Evolutionary conservation across 2,113 vertebrate genomes (phyloP).

Genomic region (Halcyon senegalensis): DNA sequence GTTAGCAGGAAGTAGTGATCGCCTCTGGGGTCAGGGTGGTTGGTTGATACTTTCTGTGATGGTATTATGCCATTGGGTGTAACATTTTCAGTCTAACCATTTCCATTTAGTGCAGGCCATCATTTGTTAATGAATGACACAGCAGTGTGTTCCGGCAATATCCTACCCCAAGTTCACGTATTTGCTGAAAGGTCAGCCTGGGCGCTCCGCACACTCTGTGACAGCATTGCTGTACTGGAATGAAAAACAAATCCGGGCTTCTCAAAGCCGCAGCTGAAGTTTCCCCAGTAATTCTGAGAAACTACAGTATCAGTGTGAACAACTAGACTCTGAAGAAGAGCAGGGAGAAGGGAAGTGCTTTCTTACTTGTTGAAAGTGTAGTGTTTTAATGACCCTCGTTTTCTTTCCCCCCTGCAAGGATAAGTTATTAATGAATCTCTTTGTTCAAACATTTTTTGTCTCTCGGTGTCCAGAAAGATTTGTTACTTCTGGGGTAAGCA

Average conservation of each 20-base stretch:
- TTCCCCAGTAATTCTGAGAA: not conserved
- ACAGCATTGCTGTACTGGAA: not conserved
- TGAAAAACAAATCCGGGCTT: not conserved
- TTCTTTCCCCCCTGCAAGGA: not conserved
- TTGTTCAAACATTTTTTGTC: not conserved
- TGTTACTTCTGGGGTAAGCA: not conserved
- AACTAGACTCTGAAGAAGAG: not conserved
- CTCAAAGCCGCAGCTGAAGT: not conserved
- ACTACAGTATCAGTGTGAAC: not conserved
- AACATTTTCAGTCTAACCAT: not conserved
- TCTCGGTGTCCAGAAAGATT: not conserved
- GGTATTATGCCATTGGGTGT: not conserved
- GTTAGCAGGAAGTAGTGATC: not conserved
- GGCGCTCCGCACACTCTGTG: fast-evolving
- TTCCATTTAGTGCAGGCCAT: not conserved
- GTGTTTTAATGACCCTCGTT: not conserved
- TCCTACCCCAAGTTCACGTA: fast-evolving
- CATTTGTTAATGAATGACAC: not conserved
- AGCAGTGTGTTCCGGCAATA: not conserved
- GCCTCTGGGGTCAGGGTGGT: not conserved
- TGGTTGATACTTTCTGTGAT: not conserved
- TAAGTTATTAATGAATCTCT: not conserved
- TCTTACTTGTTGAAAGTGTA: not conserved
- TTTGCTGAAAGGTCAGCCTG: not conserved
- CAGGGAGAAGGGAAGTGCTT: not conserved